Evolutionary conservation across 2,797 vertebrate species (phyloP), one percentile per base, ranked within the genome.

Genomic region (Sebastes kiyomatsui): DNA sequence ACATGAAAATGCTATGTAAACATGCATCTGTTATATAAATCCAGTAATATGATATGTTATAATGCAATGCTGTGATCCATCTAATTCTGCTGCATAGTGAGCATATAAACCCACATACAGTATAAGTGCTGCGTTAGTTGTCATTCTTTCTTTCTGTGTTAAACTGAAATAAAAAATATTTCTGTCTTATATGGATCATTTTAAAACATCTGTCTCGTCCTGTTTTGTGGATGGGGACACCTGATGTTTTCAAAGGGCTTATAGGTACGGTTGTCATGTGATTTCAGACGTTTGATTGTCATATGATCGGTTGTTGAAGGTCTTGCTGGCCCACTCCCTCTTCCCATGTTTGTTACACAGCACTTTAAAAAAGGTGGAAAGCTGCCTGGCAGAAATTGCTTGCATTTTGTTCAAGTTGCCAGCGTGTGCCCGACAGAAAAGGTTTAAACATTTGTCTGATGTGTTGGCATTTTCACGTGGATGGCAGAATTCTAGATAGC

Each of bases 291-390:
- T 77, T 38, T 77, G 49, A 75, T n/a, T 73, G 35, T 23, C 38
- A 42, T 27, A 27, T 65, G 61, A 79, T 61, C 30, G 67, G n/a
- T 22, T 74, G 73, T 62, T 77, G 11, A 65, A 75, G 28, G 30
- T 38, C 30, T 60, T 13, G n/a, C 13, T n/a, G 49, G 52, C 54
- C 49, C 38, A 35, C 7, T 25, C 18, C 54, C 7, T 8, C 16
- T 67, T 38, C 20, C 30, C 22, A 23, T 22, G 22, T 8, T 66
- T 35, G 8, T 79, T 62, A 42, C 20, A 54, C 30, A 23, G 22
- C 49, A 56, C 22, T 56, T 67, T 27, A 28, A 75, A 80, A 80
- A 65, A 67, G 62, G 33, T 52, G 64, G 22, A 56, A 60, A 83
- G 32, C 58, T 46, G 35, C 18, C 71, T 66, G 54, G 16, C 46